Evolutionary conservation across 2,113 vertebrate species (phyloP).

Genomic region (Pagrus major): DNA sequence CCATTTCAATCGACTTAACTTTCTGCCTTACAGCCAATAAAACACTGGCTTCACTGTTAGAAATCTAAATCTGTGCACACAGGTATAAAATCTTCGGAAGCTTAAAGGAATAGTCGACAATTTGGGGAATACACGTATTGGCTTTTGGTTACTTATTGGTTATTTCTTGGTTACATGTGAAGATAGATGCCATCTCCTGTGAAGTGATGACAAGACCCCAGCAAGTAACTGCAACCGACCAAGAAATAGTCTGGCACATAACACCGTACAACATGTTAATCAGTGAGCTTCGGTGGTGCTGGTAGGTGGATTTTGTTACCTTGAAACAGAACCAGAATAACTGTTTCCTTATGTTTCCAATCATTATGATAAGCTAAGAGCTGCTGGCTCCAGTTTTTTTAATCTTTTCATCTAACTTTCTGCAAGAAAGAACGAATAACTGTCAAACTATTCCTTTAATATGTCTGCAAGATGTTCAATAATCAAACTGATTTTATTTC

Average conservation of each 20-base stretch:
- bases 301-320: neutral
- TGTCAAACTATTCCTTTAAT: conserved; percentile 1
- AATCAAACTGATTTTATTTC: neutral
- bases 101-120: neutral
- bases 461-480: neutral
- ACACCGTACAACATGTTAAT: neutral
- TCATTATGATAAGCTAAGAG: neutral
- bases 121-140: neutral
- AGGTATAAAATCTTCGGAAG: conserved; percentile 16
- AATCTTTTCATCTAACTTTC: neutral
- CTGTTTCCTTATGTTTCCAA: neutral
- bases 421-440: neutral
- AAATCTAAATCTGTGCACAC: neutral
- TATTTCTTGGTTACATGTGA: neutral
- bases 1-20: too few species aligned
- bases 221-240: neutral
- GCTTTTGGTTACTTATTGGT: neutral
- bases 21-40: conserved; percentile 12
- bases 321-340: too few species aligned
- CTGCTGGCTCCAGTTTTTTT: neutral
- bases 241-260: neutral
- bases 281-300: neutral
- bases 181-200: neutral
- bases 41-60: neutral
- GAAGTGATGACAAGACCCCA: neutral